A percentile compares a stretch with the other conserved stretches of the same genome.
These are phyloP conservation scores for Xiphias gladius DNA, from an alignment of 2,113 vertebrate genomes.

Conservation along the genomic window DNA sequence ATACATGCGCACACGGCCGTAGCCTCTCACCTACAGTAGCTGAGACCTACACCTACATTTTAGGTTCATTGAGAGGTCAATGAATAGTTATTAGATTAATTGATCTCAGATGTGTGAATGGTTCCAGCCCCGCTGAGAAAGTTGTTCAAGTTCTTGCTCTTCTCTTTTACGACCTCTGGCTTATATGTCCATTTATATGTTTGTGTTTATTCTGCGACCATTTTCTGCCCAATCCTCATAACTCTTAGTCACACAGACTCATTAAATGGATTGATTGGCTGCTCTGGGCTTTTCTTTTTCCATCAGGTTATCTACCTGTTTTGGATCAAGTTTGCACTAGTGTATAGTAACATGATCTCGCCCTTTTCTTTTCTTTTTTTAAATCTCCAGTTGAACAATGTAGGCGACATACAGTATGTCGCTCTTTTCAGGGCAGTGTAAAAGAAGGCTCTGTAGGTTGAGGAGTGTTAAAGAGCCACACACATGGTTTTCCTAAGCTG, in stretches of 20 bases:
- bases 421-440: conserved; percentile 35
- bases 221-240: conserved; percentile 59
- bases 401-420: conserved; percentile 37
- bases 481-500: conserved; percentile 82
- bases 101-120: conserved; percentile 77
- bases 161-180: conserved; percentile 55
- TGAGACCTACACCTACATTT: conserved; percentile 31
- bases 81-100: conserved; percentile 68
- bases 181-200: conserved; percentile 36
- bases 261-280: conserved; percentile 76
- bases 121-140: conserved; percentile 67
- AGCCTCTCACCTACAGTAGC: conserved; percentile 24
- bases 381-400: conserved; percentile 20
- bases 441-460: conserved; percentile 64
- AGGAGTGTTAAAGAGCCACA: conserved; percentile 79
- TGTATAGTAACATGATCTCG: conserved; percentile 24
- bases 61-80: conserved; percentile 34
- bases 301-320: conserved; percentile 59
- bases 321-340: background rate
- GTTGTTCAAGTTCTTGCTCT: conserved; percentile 26
- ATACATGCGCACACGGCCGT: background rate
- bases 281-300: conserved; percentile 37
- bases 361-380: background rate
- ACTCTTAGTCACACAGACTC: conserved; percentile 65
- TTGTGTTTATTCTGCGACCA: conserved; percentile 14